Evolutionary conservation across 2,888 invertebrate species (phyloP), one percentile per base, ranked within the genome.

Genomic region (Chloroclystis v-ata): DNA sequence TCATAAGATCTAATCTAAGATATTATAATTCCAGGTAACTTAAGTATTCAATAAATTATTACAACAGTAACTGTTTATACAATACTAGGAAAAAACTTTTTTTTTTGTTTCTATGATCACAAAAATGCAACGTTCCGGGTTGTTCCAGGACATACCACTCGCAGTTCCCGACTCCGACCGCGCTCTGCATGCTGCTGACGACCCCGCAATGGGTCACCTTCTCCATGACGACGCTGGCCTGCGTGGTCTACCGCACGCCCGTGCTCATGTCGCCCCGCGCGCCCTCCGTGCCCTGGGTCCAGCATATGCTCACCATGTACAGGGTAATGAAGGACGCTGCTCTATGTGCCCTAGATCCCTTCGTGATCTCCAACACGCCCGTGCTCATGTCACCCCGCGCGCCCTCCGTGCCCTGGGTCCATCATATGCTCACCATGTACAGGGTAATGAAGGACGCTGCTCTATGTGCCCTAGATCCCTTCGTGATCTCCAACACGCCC

Each of bases 141-240:
- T 6, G 4, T 14, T 14, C 14, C 14, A 33, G 32, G 32, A 14
- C 6, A n/a, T 33, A 16, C 32, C 32, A 33, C 16, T 14, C 11
- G 0, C 14, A 28, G 16, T 16, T 39, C 16, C 39, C 39, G 1
- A 16, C 1, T 0, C 39, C 39, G 1, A 39, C 39, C 1, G 10
- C 11, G 1, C 28, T 39, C 2, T 33, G 32, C 32, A 25, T 16
- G 11, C 1, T 39, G 16, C 16, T 39, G 16, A 39, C 16, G 11
- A 33, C 32, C n/a, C 32, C 32, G 4, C 32, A 33, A n/a, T 33
- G 32, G 32, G 14, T 33, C n/a, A 33, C 32, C n/a, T 33, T n/a
- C 32, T 33, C 32, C n/a, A 33, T 33, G 16, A 33, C 16, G n/a
- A 33, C 32, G 10, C 16, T 33, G n/a, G 14, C 32, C 8, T 39